Conservation (phyloP, 2,797 vertebrate species). For the Allochrocebus solatus region DNA sequence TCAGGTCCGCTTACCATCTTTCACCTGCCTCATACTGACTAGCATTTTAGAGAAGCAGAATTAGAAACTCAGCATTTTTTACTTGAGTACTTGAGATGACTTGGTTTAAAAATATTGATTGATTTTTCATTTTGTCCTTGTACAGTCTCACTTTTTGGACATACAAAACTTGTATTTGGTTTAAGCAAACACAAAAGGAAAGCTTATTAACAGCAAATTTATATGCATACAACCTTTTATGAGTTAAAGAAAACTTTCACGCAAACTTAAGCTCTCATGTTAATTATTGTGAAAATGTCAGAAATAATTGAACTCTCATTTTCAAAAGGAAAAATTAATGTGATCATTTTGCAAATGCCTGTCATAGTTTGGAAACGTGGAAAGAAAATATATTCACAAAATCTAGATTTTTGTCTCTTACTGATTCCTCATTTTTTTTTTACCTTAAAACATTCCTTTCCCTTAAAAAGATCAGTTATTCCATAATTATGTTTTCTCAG, state of each 20-base stretch:
- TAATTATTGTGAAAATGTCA: neutral
- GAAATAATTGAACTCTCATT: neutral
- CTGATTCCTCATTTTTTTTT: neutral
- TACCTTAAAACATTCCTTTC: constrained; percentile 9
- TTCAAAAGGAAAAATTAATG: neutral
- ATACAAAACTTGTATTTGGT: neutral
- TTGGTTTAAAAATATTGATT: neutral
- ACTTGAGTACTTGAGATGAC: neutral
- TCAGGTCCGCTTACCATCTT: neutral
- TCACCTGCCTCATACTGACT: neutral
- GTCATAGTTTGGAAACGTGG: neutral
- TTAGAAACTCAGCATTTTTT: neutral
- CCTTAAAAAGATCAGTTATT: neutral
- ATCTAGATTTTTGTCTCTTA: neutral
- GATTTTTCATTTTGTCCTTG: neutral
- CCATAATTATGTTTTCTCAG: constrained; percentile 38
- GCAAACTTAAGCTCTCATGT: neutral
- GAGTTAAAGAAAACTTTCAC: neutral
- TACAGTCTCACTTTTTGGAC: neutral
- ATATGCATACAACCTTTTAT: neutral
- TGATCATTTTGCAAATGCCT: neutral
- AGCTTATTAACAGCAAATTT: neutral
- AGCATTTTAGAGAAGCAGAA: neutral
- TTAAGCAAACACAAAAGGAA: neutral
- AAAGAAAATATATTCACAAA: neutral